Base-by-base conservation (phyloP, 53 echinoderm and acorn worm genomes). In the Henricia sp. region DNA sequence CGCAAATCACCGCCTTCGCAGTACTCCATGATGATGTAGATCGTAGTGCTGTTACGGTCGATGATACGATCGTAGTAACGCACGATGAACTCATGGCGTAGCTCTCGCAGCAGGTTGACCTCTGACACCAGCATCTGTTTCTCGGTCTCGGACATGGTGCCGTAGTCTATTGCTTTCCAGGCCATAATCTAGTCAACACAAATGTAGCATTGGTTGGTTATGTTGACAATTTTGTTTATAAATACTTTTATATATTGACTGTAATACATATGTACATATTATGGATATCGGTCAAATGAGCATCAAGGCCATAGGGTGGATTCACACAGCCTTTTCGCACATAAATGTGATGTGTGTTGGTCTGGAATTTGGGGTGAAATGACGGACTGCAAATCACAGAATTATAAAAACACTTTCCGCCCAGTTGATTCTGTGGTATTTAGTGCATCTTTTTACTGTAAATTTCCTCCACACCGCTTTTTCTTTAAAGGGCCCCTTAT, bases 1-100 rank as follows among this genome's bases (percentile, higher is more conserved):
- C 94, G 92, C 27, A 97, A 76, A 54, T 97, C 97, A 11, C 97
- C 97, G 13, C 97, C 97, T 84, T 97, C 97, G 73, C 97, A 97
- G 57, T 88, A 94, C 75, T 97, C 97, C 97, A 97, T 97, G 33
- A 97, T 92, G 86, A 97, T 94, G 84, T 94, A 97, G 67, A 97
- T 90, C 29, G 92, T 97, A 25, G 97, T 88, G 13, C 83, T 72
- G 50, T 84, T 50, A 4, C 90, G 87, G 58, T 97, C 94, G 27
- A 97, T 88, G 19, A 97, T 92, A 41, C 97, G 82, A 83, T 97
- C 94, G 52, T 92, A 97, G 76, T 97, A 97, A 64, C 97, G 92
- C 3, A 97, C 97, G 8, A 97, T 97, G 84, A 87, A 85, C 74
- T 97, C 86, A 51, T 97, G 97, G 25, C 89, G 94, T 38, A 97